Base-by-base conservation (phyloP, 2,888 invertebrate species). In the Entomobrya proxima region DNA sequence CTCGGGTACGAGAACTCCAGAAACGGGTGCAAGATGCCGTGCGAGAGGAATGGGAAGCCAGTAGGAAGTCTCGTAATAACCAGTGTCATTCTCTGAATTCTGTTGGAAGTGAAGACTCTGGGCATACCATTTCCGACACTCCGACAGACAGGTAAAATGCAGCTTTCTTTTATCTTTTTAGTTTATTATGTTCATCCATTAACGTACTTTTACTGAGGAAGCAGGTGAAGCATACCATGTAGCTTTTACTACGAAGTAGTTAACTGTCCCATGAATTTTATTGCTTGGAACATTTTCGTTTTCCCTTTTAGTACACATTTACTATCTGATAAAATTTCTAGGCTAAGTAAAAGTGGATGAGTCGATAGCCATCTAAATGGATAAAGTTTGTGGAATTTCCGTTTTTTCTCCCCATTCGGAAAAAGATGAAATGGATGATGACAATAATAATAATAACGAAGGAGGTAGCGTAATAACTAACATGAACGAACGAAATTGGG, bases 1-100 rank as follows among this genome's bases (percentile, higher is more conserved):
- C 96, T 90, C 95, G 97, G 90, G 96, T 98, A 89, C 94, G 95
- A 86, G 97, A 97, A 91, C 92, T 98, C 80, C 97, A 97, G 91
- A 94, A 96, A 89, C 93, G 96, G 67, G 96, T 96, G 0, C 97
- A 97, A 91, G 95, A 97, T 91, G 97, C 98, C 92, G 97, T 97
- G 2, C 95, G 96, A 88, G 96, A 95, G 24, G 95, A 97, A 89
- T 98, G 97, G 96, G 96, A 97, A 88, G 93, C 94, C 89, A 92
- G 94, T 88, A 93, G 94, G 90, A 93, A 94, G 90, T 83, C 82
- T 90, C 91, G 89, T 82, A 91, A 75, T 90, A 92, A 85, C 76
- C 91, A 92, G 92, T 94, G 94, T 91, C 93, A 93, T 86, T 94
- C 94, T 84, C 93, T 94, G 88, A 94, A 94, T 91, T 94, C 94